phyloP scores from a whole-genome alignment of 2,797 vertebrate species.

The Coendou prehensilis region DNA sequence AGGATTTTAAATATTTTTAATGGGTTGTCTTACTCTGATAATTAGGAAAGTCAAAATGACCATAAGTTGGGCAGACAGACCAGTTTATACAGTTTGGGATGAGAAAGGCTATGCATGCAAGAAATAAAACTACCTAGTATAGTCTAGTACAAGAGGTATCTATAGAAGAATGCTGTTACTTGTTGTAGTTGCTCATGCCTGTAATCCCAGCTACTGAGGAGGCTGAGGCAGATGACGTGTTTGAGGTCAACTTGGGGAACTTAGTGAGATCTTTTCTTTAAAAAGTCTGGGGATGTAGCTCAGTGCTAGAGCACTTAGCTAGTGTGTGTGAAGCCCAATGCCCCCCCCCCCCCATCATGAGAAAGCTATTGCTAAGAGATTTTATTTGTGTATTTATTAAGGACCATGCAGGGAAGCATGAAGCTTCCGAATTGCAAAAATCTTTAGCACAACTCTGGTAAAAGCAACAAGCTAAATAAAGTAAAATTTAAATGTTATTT shows the following conservation, averaged over 20 bases:
- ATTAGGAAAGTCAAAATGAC: constrained; percentile 16
- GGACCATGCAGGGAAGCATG: constrained; percentile 31
- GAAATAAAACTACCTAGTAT: not conserved
- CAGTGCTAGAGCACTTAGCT: not conserved
- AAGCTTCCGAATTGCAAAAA: constrained; percentile 5
- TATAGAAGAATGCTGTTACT: not conserved
- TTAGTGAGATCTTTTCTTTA: not conserved
- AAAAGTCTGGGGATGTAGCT: not conserved
- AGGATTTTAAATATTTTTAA: not conserved
- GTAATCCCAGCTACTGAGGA: not conserved
- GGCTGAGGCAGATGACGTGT: not conserved
- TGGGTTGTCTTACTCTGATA: constrained; percentile 26
- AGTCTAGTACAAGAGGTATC: not conserved
- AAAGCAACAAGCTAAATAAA: constrained; percentile 16
- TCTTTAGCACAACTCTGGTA: constrained; percentile 1
- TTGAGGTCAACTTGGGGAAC: not conserved
- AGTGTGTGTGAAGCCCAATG: not conserved
- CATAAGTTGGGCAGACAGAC: not conserved
- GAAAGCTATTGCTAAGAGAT: not conserved
- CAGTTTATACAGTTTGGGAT: not conserved
- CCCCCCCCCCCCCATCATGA: not conserved
- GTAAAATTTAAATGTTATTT: constrained; percentile 55
- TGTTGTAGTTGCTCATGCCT: not conserved
- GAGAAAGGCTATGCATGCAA: constrained; percentile 1
- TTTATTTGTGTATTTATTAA: constrained; percentile 49